Percentiles rank a stretch among this genome's conserved stretches.
Conservation (phyloP, 2,797 vertebrate species). For the Thalassophryne amazonica region DNA sequence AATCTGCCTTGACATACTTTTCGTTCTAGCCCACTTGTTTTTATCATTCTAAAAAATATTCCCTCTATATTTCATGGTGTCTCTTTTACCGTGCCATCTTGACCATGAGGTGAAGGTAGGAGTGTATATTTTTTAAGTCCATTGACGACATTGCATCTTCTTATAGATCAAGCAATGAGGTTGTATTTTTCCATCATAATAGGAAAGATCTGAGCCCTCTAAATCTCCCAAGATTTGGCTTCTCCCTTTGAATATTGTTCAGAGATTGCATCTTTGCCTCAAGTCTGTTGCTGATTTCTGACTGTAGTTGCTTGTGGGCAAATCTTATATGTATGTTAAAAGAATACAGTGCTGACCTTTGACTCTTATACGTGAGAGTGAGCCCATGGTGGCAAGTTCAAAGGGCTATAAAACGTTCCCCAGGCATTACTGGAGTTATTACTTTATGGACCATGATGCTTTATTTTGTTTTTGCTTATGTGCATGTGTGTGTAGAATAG, state of each 20-base stretch:
- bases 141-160: slow-evolving; percentile 39
- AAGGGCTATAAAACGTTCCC: slow-evolving; percentile 35
- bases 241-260: too few relatives aligned
- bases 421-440: slow-evolving; percentile 26
- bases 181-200: neutral
- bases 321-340: slow-evolving; percentile 33
- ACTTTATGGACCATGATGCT: slow-evolving; percentile 20
- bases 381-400: slow-evolving; percentile 33
- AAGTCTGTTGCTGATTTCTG: slow-evolving; percentile 1
- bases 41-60: slow-evolving; percentile 41
- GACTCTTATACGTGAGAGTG: slow-evolving; percentile 31
- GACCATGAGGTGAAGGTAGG: slow-evolving; percentile 20
- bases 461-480: slow-evolving; percentile 1
- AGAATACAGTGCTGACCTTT: slow-evolving; percentile 33
- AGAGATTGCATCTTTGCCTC: too few relatives aligned
- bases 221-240: too few relatives aligned
- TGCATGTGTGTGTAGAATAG: slow-evolving; percentile 1
- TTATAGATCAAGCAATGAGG: slow-evolving; percentile 4
- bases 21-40: slow-evolving; percentile 29
- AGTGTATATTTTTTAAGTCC: slow-evolving; percentile 22
- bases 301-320: neutral
- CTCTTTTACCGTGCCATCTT: slow-evolving; percentile 16
- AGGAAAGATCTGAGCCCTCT: neutral
- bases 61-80: slow-evolving; percentile 46
- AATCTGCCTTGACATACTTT: slow-evolving; percentile 45